A percentile compares a stretch with the other conserved stretches of the same genome.
phyloP scores from a whole-genome alignment of 2,888 invertebrate genomes.

The Coecobrya sp. region DNA sequence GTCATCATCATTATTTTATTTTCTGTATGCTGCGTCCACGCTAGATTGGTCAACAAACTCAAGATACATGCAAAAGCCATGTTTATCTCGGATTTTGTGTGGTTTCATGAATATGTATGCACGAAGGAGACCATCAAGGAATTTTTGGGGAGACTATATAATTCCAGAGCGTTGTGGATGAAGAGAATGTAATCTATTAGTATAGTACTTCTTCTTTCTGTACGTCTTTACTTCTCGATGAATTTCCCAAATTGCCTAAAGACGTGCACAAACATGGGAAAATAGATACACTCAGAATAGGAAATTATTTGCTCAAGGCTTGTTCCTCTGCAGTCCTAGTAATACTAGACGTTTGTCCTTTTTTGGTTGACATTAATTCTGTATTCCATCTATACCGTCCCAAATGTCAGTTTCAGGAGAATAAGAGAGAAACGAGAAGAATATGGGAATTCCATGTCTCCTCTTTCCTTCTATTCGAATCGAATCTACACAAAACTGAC shows the following conservation, averaged over 20 bases:
- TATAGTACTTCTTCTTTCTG: not conserved
- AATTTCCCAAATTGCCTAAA: conserved; percentile 26
- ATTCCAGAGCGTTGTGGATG: not conserved
- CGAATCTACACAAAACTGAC: conserved; percentile 56
- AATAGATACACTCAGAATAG: not conserved
- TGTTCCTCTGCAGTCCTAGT: not conserved
- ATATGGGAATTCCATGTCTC: conserved; percentile 28
- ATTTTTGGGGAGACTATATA: conserved; percentile 1
- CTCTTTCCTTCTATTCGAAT: conserved; percentile 29
- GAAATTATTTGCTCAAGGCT: conserved; percentile 56
- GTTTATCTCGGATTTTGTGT: conserved; percentile 53
- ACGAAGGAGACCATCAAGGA: conserved; percentile 14
- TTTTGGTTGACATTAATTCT: conserved; percentile 29
- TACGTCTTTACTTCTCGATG: not conserved
- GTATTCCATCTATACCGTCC: conserved; percentile 31
- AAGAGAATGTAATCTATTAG: conserved; percentile 40
- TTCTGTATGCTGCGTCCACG: conserved; percentile 5
- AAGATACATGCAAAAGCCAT: not conserved
- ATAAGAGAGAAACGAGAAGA: not conserved
- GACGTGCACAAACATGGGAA: conserved; percentile 25
- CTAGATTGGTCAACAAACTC: conserved; percentile 68
- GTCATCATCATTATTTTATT: conserved; percentile 35
- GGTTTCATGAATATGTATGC: conserved; percentile 69
- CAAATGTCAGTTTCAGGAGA: conserved; percentile 59
- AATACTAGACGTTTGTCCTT: conserved; percentile 25